Base-by-base conservation (phyloP, 1,140 invertebrate genomes). In the Zaprionus lachaisei region DNA sequence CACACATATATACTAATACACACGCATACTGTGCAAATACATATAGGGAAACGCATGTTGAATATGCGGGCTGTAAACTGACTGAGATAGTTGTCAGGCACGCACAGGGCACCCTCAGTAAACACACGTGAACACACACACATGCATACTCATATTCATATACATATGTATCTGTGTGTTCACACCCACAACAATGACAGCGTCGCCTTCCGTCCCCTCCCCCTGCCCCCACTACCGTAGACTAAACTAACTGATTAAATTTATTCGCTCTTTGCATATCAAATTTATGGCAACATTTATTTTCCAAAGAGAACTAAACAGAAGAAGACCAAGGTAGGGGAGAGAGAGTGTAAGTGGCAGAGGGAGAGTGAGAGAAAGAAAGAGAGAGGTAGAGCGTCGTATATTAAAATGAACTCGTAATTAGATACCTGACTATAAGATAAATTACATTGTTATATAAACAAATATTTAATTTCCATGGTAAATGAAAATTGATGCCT, bases 211-310 rank as follows among this genome's bases (percentile, higher is more conserved):
- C 34, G 3, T 12, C 14, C 37, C 37, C 14, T 12, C 12, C 37
- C 37, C 14, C 7, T 5, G 14, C 38, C n/a, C n/a, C 41, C 6
- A 3, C n/a, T 2, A n/a, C 2, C 7, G 7, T 20, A 7, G 20
- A 12, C 31, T 41, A 57, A 77, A 67, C 67, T 62, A 81, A 72
- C 84, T 87, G 80, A 89, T 87, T 87, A 83, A 87, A 89, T 87
- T 81, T 83, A 83, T 87, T 64, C 74, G 77, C 84, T 72, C 47
- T 81, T 81, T 72, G 78, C 81, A 89, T 81, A 89, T 78, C 24
- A 78, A 83, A 72, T 63, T 77, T 54, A 64, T 49, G 34, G 60
- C 34, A 55, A 58, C 70, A 41, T 57, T 63, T 67, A 63, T 75
- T 75, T 56, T 44, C 37, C 49, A 20, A 34, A n/a, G 24, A 1